A percentile compares a stretch with the other conserved stretches of the same genome.
Evolutionary conservation across 2,888 invertebrate species (phyloP).

Genomic region (Zaprionus obscuricornis): DNA sequence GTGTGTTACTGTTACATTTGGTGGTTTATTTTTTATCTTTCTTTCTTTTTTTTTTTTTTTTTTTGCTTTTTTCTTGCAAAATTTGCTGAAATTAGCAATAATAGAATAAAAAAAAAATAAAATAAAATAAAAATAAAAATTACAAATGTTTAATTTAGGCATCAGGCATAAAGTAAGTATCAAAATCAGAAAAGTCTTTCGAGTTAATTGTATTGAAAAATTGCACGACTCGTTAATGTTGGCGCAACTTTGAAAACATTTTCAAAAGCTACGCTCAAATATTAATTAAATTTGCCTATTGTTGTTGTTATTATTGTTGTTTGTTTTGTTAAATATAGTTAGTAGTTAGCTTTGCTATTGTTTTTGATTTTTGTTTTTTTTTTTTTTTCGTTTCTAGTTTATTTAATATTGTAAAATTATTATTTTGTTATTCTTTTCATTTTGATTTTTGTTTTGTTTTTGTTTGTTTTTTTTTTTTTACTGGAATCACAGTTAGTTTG

Average conservation of each 20-base stretch:
- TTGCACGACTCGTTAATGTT: constrained; percentile 47
- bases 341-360: constrained; percentile 64
- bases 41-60: constrained; percentile 6
- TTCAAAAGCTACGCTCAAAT: constrained; percentile 4
- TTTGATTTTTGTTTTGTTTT: constrained; percentile 27
- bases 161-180: constrained; percentile 33
- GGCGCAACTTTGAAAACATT: constrained; percentile 6
- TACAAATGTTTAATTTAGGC: constrained; percentile 22
- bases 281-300: constrained; percentile 47
- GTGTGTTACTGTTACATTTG: constrained; percentile 29
- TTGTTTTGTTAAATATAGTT: constrained; percentile 9
- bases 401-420: constrained; percentile 15
- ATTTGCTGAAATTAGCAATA: constrained; percentile 34
- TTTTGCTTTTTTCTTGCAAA: constrained; percentile 35
- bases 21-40: constrained; percentile 36
- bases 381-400: background rate
- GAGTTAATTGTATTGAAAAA: constrained; percentile 56
- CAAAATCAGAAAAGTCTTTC: constrained; percentile 36
- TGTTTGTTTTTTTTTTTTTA: constrained; percentile 45
- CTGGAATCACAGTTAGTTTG: constrained; percentile 75
- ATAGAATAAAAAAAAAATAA: constrained; percentile 28
- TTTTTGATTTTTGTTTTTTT: constrained; percentile 29
- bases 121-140: constrained; percentile 12
- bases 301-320: constrained; percentile 22
- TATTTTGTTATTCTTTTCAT: constrained; percentile 39